A percentile compares a stretch with the other conserved stretches of the same genome.
phyloP scores from a whole-genome alignment of 2,797 vertebrate genomes.

The Macrochelys suwanniensis region DNA sequence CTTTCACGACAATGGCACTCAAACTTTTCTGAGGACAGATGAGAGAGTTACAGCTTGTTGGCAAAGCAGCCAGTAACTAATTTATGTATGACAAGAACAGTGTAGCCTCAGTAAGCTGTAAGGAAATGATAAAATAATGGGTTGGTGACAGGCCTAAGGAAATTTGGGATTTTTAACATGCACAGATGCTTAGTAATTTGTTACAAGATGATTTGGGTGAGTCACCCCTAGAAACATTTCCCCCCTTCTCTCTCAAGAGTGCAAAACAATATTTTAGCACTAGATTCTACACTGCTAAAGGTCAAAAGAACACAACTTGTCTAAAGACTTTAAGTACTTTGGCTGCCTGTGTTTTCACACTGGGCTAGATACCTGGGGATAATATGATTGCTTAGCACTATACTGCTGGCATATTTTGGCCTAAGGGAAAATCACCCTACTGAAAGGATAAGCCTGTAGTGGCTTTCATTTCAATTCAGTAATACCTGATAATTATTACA shows the following conservation, averaged over 20 bases:
- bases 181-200: no score
- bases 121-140: slow-evolving; percentile 2
- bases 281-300: background rate
- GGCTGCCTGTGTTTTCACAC: background rate
- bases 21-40: background rate
- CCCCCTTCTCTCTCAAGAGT: background rate
- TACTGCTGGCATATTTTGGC: background rate
- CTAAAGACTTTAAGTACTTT: background rate
- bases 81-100: background rate
- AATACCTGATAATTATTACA: background rate
- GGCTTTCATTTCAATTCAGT: background rate
- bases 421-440: background rate
- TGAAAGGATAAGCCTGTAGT: background rate
- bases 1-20: background rate
- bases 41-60: background rate
- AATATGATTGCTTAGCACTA: background rate
- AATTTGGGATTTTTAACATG: background rate
- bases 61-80: background rate
- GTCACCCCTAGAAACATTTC: background rate
- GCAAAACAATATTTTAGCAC: background rate
- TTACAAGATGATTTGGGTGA: background rate
- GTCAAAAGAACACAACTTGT: background rate
- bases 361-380: background rate
- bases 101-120: background rate
- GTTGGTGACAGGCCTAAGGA: background rate